Conservation (phyloP, 2,113 vertebrate genomes). For the Oreochromis niloticus region DNA sequence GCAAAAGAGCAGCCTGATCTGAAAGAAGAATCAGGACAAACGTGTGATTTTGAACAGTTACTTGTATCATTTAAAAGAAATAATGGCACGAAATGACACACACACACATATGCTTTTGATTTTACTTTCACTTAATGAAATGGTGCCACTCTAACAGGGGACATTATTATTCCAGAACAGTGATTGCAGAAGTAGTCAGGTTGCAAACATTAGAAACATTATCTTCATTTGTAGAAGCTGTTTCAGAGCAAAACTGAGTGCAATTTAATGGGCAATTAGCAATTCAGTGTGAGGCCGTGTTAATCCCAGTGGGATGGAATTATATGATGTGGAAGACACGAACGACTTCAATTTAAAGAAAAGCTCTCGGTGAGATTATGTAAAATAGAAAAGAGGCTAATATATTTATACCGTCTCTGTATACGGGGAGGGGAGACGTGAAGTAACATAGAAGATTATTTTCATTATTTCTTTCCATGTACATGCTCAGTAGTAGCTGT, state of each 20-base stretch:
- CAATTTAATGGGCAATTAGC: background rate
- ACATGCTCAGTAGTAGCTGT: background rate
- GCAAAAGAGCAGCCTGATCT: background rate
- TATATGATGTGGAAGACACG: background rate
- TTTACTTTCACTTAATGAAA: background rate
- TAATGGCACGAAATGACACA: background rate
- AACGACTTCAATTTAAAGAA: background rate
- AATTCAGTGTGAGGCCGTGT: background rate
- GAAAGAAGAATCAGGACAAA: background rate
- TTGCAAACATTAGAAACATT: background rate
- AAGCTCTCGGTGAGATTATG: background rate
- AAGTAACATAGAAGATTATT: background rate
- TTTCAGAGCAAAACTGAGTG: background rate
- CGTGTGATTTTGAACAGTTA: background rate
- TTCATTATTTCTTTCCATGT: background rate
- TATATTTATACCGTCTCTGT: background rate
- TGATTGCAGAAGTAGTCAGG: background rate
- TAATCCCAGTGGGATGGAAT: background rate
- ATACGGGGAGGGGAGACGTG: too few relatives aligned
- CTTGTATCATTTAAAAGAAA: background rate
- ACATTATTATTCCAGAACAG: background rate
- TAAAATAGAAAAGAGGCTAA: background rate
- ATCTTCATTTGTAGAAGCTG: background rate
- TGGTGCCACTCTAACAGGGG: background rate
- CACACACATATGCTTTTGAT: background rate